Evolutionary conservation across 1,140 invertebrate genomes (phyloP).

Genomic region (Meloidogyne chitwoodi): DNA sequence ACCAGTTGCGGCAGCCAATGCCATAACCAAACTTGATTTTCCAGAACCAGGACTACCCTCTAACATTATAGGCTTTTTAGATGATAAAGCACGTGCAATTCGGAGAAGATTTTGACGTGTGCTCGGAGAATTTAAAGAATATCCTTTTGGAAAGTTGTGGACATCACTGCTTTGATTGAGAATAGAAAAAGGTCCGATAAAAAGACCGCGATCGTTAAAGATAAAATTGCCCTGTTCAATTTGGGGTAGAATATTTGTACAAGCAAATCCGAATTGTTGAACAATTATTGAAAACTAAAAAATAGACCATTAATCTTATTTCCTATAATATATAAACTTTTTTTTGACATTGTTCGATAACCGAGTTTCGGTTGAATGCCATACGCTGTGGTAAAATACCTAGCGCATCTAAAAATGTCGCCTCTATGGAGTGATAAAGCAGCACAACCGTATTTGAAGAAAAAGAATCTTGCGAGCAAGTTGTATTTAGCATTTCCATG

Average conservation of each 20-base stretch:
- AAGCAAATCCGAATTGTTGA: neutral
- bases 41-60: conserved; percentile 97
- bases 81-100: conserved; percentile 78
- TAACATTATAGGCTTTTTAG: conserved; percentile 82
- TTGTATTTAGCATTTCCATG: conserved; percentile 62
- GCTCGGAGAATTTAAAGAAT: conserved; percentile 40
- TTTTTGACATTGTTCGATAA: conserved; percentile 15
- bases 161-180: neutral
- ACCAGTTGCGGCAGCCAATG: conserved; percentile 79
- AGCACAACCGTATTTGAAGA: conserved; percentile 32
- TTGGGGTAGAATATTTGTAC: neutral
- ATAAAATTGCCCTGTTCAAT: neutral
- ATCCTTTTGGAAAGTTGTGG: neutral
- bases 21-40: conserved; percentile 87
- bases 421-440: conserved; percentile 80
- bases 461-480: neutral
- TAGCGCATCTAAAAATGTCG: conserved; percentile 84
- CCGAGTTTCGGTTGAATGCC: conserved; percentile 7
- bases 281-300: conserved; percentile 9
- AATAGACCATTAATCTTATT: neutral
- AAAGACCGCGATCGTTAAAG: neutral
- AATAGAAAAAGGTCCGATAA: conserved; percentile 19
- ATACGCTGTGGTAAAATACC: conserved; percentile 63
- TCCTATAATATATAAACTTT: neutral
- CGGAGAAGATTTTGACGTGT: conserved; percentile 77